Conservation (phyloP, 2,888 invertebrate species). For the Melinaea marsaeus region DNA sequence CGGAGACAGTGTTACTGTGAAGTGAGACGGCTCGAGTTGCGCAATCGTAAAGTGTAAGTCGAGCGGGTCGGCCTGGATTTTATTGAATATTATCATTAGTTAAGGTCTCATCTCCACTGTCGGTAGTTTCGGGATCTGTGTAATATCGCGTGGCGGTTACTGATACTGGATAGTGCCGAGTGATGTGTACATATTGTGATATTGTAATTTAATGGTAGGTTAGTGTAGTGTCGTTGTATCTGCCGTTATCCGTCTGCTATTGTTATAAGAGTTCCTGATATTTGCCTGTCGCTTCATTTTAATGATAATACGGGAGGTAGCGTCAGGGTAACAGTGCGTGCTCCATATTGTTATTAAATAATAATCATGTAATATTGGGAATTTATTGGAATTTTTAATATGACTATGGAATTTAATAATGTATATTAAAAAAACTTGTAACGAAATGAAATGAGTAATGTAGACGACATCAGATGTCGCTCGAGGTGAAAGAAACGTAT, state of each 20-base stretch:
- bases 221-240: conserved; percentile 53
- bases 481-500: background rate
- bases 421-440: background rate
- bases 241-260: conserved; percentile 51
- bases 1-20: conserved; percentile 2
- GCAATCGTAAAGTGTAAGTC: too few relatives aligned
- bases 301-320: conserved; percentile 14
- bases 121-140: conserved; percentile 45
- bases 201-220: conserved; percentile 73
- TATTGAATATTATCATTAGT: conserved; percentile 9
- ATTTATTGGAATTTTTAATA: background rate
- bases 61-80: background rate
- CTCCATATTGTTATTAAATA: background rate
- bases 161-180: conserved; percentile 65
- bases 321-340: background rate
- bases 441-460: background rate
- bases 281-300: conserved; percentile 36
- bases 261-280: conserved; percentile 49
- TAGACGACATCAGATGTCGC: background rate
- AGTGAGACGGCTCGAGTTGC: conserved; percentile 13
- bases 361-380: background rate
- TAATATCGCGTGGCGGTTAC: conserved; percentile 38
- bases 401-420: background rate
- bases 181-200: conserved; percentile 77
- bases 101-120: conserved; percentile 33